These are phyloP conservation scores for Agrypnus murinus DNA, from an alignment of 2,888 invertebrate genomes.

Conservation along the genomic window DNA sequence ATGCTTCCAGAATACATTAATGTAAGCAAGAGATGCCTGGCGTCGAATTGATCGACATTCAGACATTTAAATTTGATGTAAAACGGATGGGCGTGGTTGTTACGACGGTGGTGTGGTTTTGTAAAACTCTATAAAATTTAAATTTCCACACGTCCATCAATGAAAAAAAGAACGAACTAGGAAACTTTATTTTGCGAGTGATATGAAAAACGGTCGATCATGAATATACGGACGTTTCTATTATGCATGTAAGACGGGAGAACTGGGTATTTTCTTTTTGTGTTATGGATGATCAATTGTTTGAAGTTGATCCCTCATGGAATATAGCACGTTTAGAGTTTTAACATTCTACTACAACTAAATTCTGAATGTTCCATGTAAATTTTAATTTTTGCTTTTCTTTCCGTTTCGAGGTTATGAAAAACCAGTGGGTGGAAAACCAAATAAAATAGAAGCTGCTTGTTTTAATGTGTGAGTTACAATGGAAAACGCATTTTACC, in stretches of 20 bases:
- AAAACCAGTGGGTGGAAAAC: no score
- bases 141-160: slow-evolving; percentile 3
- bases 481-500: no score
- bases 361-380: no score
- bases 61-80: slow-evolving; percentile 8
- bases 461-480: no score
- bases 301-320: neutral
- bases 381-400: neutral
- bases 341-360: neutral
- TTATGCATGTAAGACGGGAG: slow-evolving; percentile 3
- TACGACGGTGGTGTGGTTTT: no score
- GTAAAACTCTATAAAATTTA: slow-evolving; percentile 3
- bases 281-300: neutral
- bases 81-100: neutral
- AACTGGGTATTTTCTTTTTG: slow-evolving; percentile 7
- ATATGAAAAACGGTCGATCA: slow-evolving; percentile 14
- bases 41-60: slow-evolving; percentile 5
- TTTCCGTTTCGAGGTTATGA: neutral
- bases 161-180: neutral
- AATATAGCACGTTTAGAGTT: neutral
- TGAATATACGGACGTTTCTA: slow-evolving; percentile 1
- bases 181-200: neutral
- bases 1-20: slow-evolving; percentile 14
- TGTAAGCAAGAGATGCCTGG: neutral
- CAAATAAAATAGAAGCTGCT: no score